Conservation (phyloP, 2,888 invertebrate species). For the Anticlea derivata region DNA sequence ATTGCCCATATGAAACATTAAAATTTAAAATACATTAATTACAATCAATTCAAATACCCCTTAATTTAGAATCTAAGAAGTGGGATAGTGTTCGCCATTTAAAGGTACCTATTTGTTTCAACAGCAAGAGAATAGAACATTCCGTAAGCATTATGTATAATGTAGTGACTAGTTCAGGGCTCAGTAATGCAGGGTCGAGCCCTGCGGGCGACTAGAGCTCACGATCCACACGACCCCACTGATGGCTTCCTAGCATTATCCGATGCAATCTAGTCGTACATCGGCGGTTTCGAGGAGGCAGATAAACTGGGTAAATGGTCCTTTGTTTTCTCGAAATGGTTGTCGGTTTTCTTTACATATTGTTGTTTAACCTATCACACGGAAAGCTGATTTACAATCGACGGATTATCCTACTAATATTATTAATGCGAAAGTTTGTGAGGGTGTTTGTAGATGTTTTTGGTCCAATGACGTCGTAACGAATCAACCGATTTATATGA, state of each 20-base stretch:
- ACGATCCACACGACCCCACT: slow-evolving; percentile 56
- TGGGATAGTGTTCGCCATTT: background rate
- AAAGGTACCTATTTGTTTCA: slow-evolving; percentile 11
- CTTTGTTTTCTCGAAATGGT: slow-evolving; percentile 21
- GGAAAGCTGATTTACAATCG: background rate
- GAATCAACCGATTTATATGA: too few species aligned
- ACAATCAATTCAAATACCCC: too few species aligned
- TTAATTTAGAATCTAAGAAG: too few species aligned
- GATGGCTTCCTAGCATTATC: slow-evolving; percentile 57
- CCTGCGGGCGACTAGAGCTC: slow-evolving; percentile 47
- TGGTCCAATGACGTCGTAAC: too few species aligned
- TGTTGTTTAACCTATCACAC: background rate
- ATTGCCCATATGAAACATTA: too few species aligned
- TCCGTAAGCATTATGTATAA: slow-evolving; percentile 25
- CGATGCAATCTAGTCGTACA: slow-evolving; percentile 22
- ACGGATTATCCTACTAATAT: too few species aligned
- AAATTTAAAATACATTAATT: too few species aligned
- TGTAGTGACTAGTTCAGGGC: slow-evolving; percentile 16
- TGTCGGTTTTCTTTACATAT: slow-evolving; percentile 1
- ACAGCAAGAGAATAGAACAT: slow-evolving; percentile 16
- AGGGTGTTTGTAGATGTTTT: too few species aligned
- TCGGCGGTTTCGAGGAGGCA: slow-evolving; percentile 5
- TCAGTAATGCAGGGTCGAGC: slow-evolving; percentile 47
- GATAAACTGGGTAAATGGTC: slow-evolving; percentile 5
- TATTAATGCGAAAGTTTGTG: too few species aligned